Conservation (phyloP, 2,113 vertebrate species). For the Cyanoderma ruficeps region DNA sequence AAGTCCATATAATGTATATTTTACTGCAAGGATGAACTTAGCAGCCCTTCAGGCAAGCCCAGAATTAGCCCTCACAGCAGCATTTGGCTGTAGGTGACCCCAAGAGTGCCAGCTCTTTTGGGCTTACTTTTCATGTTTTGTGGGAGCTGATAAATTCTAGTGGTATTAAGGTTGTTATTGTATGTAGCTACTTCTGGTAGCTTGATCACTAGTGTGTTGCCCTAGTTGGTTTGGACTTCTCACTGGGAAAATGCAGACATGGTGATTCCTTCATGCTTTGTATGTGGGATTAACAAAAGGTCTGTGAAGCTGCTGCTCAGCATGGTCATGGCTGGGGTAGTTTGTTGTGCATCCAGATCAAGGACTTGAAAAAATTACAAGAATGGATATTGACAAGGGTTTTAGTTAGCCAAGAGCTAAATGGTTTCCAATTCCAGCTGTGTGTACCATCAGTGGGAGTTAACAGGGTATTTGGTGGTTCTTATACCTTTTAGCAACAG, state of each 20-base stretch:
- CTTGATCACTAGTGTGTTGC: neutral
- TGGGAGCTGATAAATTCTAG: neutral
- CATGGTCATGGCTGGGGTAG: fast-evolving
- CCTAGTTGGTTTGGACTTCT: neutral
- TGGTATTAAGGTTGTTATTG: neutral
- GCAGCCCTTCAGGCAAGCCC: neutral
- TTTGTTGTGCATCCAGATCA: neutral
- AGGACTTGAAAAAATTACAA: neutral
- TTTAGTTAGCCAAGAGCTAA: neutral
- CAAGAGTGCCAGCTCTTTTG: neutral
- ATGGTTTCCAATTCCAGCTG: neutral
- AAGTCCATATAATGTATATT: neutral
- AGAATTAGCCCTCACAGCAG: neutral
- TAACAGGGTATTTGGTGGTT: neutral
- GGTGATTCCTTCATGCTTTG: neutral
- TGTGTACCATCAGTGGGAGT: neutral
- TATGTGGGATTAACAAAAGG: neutral
- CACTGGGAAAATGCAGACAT: neutral
- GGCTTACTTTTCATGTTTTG: neutral
- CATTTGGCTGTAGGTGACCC: neutral
- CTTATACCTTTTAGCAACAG: neutral
- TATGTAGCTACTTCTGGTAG: neutral
- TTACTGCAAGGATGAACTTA: neutral
- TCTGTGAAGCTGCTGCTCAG: neutral
- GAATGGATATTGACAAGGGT: neutral